Conservation (phyloP, 2,797 vertebrate genomes). For the Moxostoma hubbsi region DNA sequence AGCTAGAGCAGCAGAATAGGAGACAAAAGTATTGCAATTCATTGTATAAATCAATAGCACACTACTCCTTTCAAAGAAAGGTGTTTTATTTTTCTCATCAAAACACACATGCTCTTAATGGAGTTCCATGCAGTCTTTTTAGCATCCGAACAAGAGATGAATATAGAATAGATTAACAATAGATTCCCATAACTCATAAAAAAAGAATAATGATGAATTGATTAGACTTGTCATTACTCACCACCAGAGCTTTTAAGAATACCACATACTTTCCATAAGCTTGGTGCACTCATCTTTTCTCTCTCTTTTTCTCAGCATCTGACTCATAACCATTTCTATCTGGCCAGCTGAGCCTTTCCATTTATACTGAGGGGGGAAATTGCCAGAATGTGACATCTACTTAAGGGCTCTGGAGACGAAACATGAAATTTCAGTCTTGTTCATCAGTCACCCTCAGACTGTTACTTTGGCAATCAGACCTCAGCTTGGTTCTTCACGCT, state of each 20-base stretch:
- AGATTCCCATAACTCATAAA: too few species aligned
- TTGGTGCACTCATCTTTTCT: background rate
- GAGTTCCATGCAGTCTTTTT: constrained; percentile 12
- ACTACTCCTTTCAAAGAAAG: background rate
- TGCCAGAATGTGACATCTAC: constrained; percentile 58
- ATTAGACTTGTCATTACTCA: constrained; percentile 26
- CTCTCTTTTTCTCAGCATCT: constrained; percentile 60
- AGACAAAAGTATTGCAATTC: constrained; percentile 31
- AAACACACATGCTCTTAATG: constrained; percentile 25
- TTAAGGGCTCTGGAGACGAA: constrained; percentile 56
- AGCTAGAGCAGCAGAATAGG: background rate
- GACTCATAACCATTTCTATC: constrained; percentile 54
- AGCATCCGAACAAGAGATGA: background rate
- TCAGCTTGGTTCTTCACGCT: constrained; percentile 34
- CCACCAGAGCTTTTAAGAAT: constrained; percentile 21
- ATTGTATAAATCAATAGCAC: constrained; percentile 2
- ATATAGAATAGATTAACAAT: background rate
- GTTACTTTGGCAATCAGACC: constrained; percentile 46
- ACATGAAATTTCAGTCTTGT: constrained; percentile 52
- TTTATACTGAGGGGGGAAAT: constrained; percentile 51
- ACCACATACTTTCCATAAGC: constrained; percentile 1
- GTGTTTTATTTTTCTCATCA: background rate
- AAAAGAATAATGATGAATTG: constrained; percentile 35
- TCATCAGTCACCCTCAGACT: constrained; percentile 50
- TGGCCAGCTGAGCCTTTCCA: constrained; percentile 55